Base-by-base conservation (phyloP, 1,140 invertebrate species). In the Triops cancriformis region DNA sequence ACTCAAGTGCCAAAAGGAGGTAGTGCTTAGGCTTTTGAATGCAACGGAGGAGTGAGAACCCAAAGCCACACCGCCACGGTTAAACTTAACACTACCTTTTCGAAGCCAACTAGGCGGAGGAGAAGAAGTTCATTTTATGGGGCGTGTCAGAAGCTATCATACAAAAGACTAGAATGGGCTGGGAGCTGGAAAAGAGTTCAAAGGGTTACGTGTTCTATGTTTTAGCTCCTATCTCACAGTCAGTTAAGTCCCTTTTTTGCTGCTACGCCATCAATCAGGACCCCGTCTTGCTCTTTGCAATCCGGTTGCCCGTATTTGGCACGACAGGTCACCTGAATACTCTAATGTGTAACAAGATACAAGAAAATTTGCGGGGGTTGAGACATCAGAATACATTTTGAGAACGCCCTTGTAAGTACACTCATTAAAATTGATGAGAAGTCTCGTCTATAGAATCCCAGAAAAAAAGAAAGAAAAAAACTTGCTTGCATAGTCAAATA, bases 111-210 rank as follows among this genome's bases (percentile, higher is more conserved):
- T 64, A 14, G 51, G 51, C 51, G 51, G 51, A 64, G 51, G 51
- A 64, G 18, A n/a, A 23, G 51, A 64, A 64, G 51, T 14, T 64
- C 51, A 64, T 64, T 64, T 64, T 12, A 64, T 64, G 51, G 51
- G 51, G 51, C 51, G 51, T 64, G 51, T 0, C 51, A 64, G 51
- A 64, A 64, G 51, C 51, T 23, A 64, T 64, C 51, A 64, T 14
- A 64, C 51, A 64, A 64, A 64, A 64, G 51, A 64, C 51, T 12
- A 64, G 18, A 64, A 7, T 9, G 14, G 51, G 51, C 14, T 64
- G 51, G 51, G 51, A 64, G 51, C 51, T 64, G 51, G 31, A 64
- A 64, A 64, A 64, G 18, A 64, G 51, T 64, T 64, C 51, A 64
- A 64, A 64, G 51, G 51, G 51, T 64, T 64, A 64, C 51, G 14